These are phyloP conservation scores for Drosophila mauritiana DNA, from an alignment of 1,140 invertebrate species.

Conservation along the genomic window DNA sequence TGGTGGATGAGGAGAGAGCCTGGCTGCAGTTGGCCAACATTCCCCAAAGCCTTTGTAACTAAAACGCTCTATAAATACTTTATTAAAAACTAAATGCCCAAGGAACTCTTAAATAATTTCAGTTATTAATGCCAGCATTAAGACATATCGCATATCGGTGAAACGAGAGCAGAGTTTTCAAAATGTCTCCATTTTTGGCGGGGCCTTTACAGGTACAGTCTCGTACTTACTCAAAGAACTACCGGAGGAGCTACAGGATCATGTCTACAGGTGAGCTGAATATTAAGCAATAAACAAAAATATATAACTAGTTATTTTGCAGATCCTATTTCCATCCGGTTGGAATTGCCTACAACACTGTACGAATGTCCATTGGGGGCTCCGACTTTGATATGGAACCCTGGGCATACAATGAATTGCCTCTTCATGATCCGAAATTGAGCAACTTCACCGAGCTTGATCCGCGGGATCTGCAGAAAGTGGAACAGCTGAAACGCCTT, in stretches of 20 bases:
- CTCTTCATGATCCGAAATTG: constrained; percentile 87
- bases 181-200: constrained; percentile 91
- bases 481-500: constrained; percentile 68
- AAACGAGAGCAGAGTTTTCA: constrained; percentile 85
- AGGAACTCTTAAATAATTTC: background rate
- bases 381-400: constrained; percentile 90
- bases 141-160: constrained; percentile 54
- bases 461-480: constrained; percentile 63
- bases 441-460: constrained; percentile 87
- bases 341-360: constrained; percentile 91
- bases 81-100: background rate
- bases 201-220: constrained; percentile 94
- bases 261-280: constrained; percentile 87
- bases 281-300: too few species aligned
- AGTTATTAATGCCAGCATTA: constrained; percentile 52
- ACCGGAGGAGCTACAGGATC: constrained; percentile 85
- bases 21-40: constrained; percentile 66
- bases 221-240: constrained; percentile 90
- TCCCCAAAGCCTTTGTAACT: constrained; percentile 41
- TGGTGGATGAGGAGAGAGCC: constrained; percentile 63
- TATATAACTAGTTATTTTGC: background rate
- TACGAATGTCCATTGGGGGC: constrained; percentile 92
- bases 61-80: too few species aligned
- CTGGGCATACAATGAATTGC: constrained; percentile 86
- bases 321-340: constrained; percentile 86